These are phyloP conservation scores for Hystrix cristata DNA, from an alignment of 2,113 vertebrate species.

Conservation along the genomic window DNA sequence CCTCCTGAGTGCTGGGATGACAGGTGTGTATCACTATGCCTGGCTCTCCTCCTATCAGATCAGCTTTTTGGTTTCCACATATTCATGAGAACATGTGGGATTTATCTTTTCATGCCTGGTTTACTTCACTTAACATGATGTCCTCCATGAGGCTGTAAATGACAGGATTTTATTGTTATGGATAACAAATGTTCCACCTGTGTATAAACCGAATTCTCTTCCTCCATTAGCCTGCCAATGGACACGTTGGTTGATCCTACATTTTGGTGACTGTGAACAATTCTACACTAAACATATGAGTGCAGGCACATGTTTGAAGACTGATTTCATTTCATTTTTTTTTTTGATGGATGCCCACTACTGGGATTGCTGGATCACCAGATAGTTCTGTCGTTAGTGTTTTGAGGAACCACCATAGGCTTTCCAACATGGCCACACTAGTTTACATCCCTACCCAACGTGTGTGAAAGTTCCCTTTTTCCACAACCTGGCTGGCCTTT, in stretches of 20 bases:
- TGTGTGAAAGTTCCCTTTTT: neutral
- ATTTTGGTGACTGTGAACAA: neutral
- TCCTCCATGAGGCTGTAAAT: neutral
- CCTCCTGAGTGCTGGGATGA: neutral
- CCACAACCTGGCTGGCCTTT: neutral
- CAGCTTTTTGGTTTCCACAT: neutral
- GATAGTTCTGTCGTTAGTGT: neutral
- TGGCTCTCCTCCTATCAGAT: neutral
- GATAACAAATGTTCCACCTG: no score
- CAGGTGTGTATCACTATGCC: neutral
- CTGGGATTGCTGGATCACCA: neutral
- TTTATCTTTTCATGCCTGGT: neutral
- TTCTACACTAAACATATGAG: neutral
- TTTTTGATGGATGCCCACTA: neutral
- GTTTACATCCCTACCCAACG: neutral
- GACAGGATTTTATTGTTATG: neutral
- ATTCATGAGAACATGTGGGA: neutral
- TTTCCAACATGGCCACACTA: neutral
- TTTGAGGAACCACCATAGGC: neutral
- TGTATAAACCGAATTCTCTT: no score
- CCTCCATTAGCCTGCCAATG: neutral
- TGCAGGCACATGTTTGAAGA: neutral
- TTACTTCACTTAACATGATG: neutral
- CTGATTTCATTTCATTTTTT: no score
- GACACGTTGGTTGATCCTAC: neutral